Conservation (phyloP, 2,888 invertebrate genomes). For the Sinohyriopsis cumingii region DNA sequence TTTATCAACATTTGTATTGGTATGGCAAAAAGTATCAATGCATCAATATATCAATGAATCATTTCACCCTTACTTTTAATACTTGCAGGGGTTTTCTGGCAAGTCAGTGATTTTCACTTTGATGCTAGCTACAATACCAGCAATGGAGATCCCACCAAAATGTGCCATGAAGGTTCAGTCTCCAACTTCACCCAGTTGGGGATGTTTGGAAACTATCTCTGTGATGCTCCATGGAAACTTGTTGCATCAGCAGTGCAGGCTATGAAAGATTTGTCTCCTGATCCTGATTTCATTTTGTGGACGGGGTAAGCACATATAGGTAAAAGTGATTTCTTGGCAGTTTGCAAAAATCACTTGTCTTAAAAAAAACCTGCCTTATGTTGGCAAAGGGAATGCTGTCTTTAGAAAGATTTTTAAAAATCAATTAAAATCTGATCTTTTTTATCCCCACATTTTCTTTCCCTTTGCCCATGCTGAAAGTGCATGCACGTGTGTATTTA, state of each 20-base stretch:
- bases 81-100: conserved; percentile 91
- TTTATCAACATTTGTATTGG: no score
- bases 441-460: no score
- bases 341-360: no score
- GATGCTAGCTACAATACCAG: conserved; percentile 86
- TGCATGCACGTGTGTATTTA: no score
- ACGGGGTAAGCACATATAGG: conserved; percentile 81
- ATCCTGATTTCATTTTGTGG: conserved; percentile 95
- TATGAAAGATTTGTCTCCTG: conserved; percentile 87
- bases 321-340: neutral
- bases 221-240: conserved; percentile 91
- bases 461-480: no score
- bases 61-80: no score
- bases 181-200: conserved; percentile 31
- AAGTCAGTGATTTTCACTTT: conserved; percentile 93
- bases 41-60: no score
- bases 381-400: no score
- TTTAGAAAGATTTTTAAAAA: no score
- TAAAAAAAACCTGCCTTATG: no score
- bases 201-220: conserved; percentile 83
- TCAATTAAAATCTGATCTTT: no score
- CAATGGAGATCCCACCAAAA: conserved; percentile 83
- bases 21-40: no score
- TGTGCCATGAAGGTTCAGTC: conserved; percentile 50
- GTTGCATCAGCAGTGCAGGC: conserved; percentile 90